Evolutionary conservation across 2,888 invertebrate genomes (phyloP).

Genomic region (Protophormia terraenovae): DNA sequence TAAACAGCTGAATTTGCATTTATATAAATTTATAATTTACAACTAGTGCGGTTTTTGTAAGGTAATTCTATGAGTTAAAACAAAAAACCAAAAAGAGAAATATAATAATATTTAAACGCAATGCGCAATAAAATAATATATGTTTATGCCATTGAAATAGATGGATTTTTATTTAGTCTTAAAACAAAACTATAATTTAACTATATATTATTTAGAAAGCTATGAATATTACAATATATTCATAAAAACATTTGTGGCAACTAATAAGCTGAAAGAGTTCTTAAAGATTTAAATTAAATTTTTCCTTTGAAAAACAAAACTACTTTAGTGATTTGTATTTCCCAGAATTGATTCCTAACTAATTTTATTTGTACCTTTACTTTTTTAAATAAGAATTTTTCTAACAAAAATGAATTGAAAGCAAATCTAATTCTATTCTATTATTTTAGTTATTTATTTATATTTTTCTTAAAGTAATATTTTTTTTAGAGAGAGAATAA

Average conservation of each 20-base stretch:
- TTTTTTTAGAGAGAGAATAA: neutral
- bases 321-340: too few species aligned
- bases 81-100: neutral
- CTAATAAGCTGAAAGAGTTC: too few species aligned
- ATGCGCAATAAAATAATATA: conserved; percentile 16
- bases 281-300: too few species aligned
- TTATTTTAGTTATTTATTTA: neutral
- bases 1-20: neutral
- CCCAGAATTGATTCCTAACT: too few species aligned
- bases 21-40: conserved; percentile 7
- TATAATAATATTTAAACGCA: conserved; percentile 1
- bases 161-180: neutral
- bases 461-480: neutral
- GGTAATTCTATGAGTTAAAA: neutral
- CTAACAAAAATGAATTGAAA: neutral
- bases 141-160: neutral
- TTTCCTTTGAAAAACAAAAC: too few species aligned
- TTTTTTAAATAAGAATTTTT: too few species aligned
- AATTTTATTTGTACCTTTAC: too few species aligned
- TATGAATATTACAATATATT: too few species aligned
- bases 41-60: neutral
- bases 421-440: neutral
- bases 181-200: neutral
- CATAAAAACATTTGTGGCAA: too few species aligned
- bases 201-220: neutral